Conservation (phyloP, 2,797 vertebrate genomes). For the Sebastes iracundus region DNA sequence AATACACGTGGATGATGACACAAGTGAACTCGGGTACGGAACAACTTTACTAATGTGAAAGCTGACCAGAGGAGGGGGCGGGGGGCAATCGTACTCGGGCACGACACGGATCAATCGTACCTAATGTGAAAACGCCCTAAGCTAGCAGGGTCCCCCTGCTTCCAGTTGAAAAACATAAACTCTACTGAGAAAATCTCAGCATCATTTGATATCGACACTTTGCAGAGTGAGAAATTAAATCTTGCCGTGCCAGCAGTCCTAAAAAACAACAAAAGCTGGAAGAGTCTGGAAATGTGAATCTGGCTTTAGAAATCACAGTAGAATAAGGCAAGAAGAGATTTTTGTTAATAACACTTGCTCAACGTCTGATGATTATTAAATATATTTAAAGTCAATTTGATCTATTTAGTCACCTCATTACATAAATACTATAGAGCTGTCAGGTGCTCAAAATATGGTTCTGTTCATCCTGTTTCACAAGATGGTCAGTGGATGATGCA, state of each 20-base stretch:
- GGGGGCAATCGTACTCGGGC: too few species aligned
- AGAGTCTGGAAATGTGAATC: neutral
- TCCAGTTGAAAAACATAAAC: neutral
- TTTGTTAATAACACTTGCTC: neutral
- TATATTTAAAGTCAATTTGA: neutral
- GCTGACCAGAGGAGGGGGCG: too few species aligned
- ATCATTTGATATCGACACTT: neutral
- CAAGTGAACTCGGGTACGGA: too few species aligned
- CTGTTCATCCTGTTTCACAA: neutral
- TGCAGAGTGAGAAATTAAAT: neutral
- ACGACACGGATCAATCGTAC: too few species aligned
- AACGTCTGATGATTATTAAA: neutral
- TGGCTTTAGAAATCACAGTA: neutral
- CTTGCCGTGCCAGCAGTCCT: neutral
- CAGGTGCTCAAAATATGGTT: neutral
- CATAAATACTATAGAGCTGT: neutral
- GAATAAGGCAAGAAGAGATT: conserved; percentile 4
- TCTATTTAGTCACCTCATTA: neutral
- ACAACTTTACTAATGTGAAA: too few species aligned
- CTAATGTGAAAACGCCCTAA: too few species aligned
- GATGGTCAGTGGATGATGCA: neutral
- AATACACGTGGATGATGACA: too few species aligned
- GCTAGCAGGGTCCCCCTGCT: neutral
- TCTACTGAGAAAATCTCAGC: neutral
- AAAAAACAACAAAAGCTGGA: neutral